A percentile compares a stretch with the other conserved stretches of the same genome.
phyloP scores from a whole-genome alignment of 2,888 invertebrate species.

The Drosophila limbata region DNA sequence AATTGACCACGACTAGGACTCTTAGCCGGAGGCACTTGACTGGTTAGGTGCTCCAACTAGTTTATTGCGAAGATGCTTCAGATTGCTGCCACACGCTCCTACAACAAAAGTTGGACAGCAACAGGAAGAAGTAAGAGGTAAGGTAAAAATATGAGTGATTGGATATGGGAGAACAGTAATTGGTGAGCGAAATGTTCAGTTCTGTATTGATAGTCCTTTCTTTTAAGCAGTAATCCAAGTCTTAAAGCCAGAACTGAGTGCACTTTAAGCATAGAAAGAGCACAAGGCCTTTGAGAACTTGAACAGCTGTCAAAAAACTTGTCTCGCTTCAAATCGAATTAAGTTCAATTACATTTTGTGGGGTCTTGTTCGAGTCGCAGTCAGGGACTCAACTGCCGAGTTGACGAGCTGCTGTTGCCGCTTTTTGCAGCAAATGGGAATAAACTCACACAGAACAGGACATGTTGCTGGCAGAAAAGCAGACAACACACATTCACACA shows the following conservation, averaged over 20 bases:
- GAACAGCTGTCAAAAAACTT: constrained; percentile 78
- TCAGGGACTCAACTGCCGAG: constrained; percentile 34
- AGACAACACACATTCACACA: constrained; percentile 40
- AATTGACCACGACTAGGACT: constrained; percentile 62
- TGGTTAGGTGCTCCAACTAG: constrained; percentile 16
- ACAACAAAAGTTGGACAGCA: constrained; percentile 13
- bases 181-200: constrained; percentile 23
- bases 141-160: constrained; percentile 30
- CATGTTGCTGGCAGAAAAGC: constrained; percentile 40
- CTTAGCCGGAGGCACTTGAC: constrained; percentile 29
- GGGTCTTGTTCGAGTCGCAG: constrained; percentile 44
- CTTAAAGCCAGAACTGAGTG: constrained; percentile 25
- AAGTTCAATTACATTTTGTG: constrained; percentile 77
- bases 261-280: constrained; percentile 21
- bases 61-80: constrained; percentile 6
- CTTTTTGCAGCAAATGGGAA: constrained; percentile 66
- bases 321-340: constrained; percentile 79
- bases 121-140: background rate
- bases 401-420: constrained; percentile 48
- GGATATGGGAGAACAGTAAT: constrained; percentile 32
- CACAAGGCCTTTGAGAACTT: constrained; percentile 65
- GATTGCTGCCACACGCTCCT: constrained; percentile 25
- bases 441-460: constrained; percentile 53
- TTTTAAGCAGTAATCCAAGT: constrained; percentile 3
- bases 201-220: constrained; percentile 6